Base-by-base conservation (phyloP, 2,113 vertebrate genomes). In the Chaenogobius annularis region DNA sequence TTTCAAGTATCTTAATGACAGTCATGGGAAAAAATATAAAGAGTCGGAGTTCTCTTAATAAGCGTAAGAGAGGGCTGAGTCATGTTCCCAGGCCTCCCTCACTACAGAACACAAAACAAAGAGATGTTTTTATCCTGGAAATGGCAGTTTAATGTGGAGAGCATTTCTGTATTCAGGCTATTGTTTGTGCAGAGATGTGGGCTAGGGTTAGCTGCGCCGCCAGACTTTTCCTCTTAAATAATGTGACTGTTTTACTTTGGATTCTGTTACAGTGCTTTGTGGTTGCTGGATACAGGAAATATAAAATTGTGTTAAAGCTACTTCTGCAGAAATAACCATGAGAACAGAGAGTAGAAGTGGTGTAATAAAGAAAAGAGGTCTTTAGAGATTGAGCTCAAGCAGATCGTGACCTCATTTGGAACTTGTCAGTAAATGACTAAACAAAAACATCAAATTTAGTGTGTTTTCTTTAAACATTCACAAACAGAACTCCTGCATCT, bases 31-130 rank as follows among this genome's bases (percentile, higher is more conserved):
- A n/a, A 40, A 40, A 40, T 63, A 63, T 40, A 5, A 40, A 43
- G 22, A n/a, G 9, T 10, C 37, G 59, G 26, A 37, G 31, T 9
- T 19, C 15, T 11, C 35, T n/a, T 19, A 40, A 63, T 37, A 63
- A 40, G 50, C 77, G 65, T 70, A 69, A 70, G 77, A 83, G 83
- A 81, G 66, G 71, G 72, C 73, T 62, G 84, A 82, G 81, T 89
- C 83, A 78, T 77, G 70, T 79, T 75, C 81, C 66, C 7, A 23
- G 79, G 74, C 70, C 66, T 26, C 17, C 1, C 79, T 81, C 83
- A 74, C 85, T 78, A 15, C 87, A 85, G 90, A 90, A 54, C 77
- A 74, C 65, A 88, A 56, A 90, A 89, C 87, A 89, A 89, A 89
- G 81, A 68, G 48, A 65, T 40, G 19, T 66, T 85, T 86, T 85